Conservation (phyloP, 2,113 vertebrate species). For the Pipa parva region DNA sequence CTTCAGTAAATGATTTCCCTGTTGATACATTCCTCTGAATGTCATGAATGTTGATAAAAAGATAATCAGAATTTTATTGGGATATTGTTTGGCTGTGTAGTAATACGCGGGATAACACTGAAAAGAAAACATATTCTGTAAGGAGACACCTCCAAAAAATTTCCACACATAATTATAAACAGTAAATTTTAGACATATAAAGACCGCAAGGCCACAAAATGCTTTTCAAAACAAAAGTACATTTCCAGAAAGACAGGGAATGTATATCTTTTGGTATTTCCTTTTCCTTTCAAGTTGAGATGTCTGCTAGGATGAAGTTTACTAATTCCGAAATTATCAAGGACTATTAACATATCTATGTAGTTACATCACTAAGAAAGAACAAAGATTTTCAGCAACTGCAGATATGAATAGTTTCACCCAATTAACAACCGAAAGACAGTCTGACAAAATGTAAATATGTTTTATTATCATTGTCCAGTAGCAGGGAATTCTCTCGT, state of each 20-base stretch:
- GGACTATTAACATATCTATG: constrained; percentile 14
- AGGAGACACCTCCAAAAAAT: too few relatives aligned
- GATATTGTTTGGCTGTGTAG: too few relatives aligned
- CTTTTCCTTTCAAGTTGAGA: constrained; percentile 24
- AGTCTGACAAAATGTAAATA: constrained; percentile 11
- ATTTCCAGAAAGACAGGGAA: constrained; percentile 13
- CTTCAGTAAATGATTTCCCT: too few relatives aligned
- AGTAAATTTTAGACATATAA: too few relatives aligned
- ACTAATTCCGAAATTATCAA: not conserved
- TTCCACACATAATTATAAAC: too few relatives aligned
- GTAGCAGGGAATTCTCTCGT: too few relatives aligned
- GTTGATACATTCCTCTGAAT: too few relatives aligned
- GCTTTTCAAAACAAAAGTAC: not conserved
- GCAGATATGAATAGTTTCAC: constrained; percentile 7
- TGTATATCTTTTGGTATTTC: constrained; percentile 19
- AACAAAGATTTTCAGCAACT: constrained; percentile 10
- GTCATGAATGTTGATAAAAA: too few relatives aligned
- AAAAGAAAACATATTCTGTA: too few relatives aligned
- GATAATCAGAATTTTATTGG: too few relatives aligned
- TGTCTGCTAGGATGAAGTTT: not conserved
- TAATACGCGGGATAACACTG: too few relatives aligned
- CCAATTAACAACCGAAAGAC: constrained; percentile 8
- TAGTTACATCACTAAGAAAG: constrained; percentile 6
- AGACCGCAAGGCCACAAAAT: constrained; percentile 46
- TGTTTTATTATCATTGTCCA: not conserved